Base-by-base conservation (phyloP, 2,797 vertebrate species). In the Phataginus tricuspis region DNA sequence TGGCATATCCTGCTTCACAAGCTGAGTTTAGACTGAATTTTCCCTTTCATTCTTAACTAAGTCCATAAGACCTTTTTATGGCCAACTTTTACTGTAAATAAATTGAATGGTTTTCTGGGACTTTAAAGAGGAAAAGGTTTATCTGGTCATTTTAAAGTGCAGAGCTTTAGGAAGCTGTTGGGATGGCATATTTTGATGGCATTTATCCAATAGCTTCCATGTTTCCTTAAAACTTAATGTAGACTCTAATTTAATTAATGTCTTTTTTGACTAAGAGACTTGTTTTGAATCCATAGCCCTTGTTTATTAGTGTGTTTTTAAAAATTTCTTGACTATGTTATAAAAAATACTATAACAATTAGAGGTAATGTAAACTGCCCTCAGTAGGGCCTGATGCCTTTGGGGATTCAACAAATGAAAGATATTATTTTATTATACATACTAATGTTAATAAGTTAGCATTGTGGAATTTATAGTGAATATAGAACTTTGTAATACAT, bases 21-120 rank as follows among this genome's bases (percentile, higher is more conserved):
- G 64, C n/a, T 61, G 59, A 51, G 9, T 86, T 89, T 96, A 68
- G 42, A 93, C 18, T 86, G 45, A 88, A 77, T 53, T 91, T 87
- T 91, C 74, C 57, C 82, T 77, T 49, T 88, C 42, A 78, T 72
- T 90, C 49, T 84, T 94, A 92, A 64, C 25, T 49, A 94, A 95
- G 68, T 80, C 57, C 27, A 37, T 75, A 90, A 85, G 45, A 84
- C 25, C 2, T 91, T 86, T 69, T 72, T 89, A 66, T 92, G 42
- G 39, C 83, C 57, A 82, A 37, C 4, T 86, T 27, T 69, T 74
- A 31, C 71, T 69, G 1, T 82, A 77, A 49, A 87, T 95, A 42
- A 94, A 37, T 79, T 88, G 27, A 80, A 66, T 45, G 9, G 9
- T 49, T 94, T 82, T 82, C 68, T 94, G 64, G 86, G 51, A 88